phyloP scores from a whole-genome alignment of 2,888 invertebrate genomes.

The Mesorhabditis sp. region DNA sequence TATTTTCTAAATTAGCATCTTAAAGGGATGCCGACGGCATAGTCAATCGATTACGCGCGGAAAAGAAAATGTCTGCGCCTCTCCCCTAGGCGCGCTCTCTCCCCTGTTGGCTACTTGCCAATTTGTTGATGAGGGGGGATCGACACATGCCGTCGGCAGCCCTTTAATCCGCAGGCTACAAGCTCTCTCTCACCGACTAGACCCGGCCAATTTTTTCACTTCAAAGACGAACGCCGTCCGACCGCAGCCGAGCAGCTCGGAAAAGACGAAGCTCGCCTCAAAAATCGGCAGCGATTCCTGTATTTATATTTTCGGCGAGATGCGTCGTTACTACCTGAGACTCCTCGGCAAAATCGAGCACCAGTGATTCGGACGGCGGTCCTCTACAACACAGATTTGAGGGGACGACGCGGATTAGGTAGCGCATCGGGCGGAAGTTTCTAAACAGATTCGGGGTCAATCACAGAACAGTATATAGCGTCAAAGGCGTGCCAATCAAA shows the following conservation, averaged over 20 bases:
- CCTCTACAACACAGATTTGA: conserved; percentile 31
- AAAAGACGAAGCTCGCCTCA: conserved; percentile 3
- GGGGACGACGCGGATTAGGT: conserved; percentile 28
- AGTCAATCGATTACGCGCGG: too few relatives aligned
- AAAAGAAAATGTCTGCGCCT: too few relatives aligned
- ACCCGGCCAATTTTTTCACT: neutral
- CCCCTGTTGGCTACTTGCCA: too few relatives aligned
- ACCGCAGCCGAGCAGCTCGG: neutral
- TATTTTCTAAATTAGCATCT: neutral
- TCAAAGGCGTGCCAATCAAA: neutral
- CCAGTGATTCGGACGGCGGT: conserved; percentile 19
- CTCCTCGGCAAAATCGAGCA: conserved; percentile 18
- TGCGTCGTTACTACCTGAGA: neutral
- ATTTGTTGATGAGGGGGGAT: too few relatives aligned
- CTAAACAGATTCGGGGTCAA: conserved; percentile 8
- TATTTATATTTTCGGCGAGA: neutral
- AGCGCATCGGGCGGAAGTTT: conserved; percentile 21
- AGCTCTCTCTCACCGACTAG: neutral
- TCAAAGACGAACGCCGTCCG: conserved; percentile 6
- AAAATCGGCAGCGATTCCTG: neutral
- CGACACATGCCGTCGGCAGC: too few relatives aligned
- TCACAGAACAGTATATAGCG: neutral
- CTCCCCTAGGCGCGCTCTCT: too few relatives aligned
- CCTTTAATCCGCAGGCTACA: too few relatives aligned
- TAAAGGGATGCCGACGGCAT: too few relatives aligned